These are phyloP conservation scores for Hyla sarda DNA, from an alignment of 2,113 vertebrate genomes.

Conservation along the genomic window DNA sequence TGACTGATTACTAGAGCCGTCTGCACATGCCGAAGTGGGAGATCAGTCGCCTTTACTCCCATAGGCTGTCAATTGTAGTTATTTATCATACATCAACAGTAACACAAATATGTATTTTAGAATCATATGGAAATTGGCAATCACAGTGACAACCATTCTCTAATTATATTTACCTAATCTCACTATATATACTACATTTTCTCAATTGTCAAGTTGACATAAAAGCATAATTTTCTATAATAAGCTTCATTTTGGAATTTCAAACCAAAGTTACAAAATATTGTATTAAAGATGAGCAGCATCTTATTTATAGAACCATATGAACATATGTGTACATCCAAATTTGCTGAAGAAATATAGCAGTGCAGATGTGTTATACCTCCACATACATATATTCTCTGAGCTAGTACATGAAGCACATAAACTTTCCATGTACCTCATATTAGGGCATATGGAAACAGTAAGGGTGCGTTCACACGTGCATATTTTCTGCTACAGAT, in stretches of 20 bases:
- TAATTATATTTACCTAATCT: background rate
- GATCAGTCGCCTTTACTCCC: conserved; percentile 15
- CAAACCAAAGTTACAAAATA: background rate
- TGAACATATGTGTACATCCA: too few relatives aligned
- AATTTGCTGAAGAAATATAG: too few relatives aligned
- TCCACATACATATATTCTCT: too few relatives aligned
- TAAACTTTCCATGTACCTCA: too few relatives aligned
- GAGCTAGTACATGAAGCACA: too few relatives aligned
- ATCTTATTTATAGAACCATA: background rate
- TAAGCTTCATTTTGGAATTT: background rate
- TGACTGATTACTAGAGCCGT: conserved; percentile 46
- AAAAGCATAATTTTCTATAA: background rate
- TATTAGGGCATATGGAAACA: too few relatives aligned
- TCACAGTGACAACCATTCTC: background rate
- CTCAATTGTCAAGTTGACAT: too few relatives aligned
- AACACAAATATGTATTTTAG: conserved; percentile 10
- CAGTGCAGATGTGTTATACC: too few relatives aligned
- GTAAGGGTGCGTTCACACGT: too few relatives aligned
- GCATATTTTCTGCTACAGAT: too few relatives aligned
- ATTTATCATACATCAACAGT: conserved; percentile 17
- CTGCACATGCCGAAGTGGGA: conserved; percentile 5
- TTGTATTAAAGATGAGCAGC: background rate
- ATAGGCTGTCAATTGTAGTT: conserved; percentile 24
- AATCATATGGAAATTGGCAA: background rate
- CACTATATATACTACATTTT: background rate